These are phyloP conservation scores for Suricata suricatta DNA, from an alignment of 2,113 vertebrate genomes.

Conservation along the genomic window DNA sequence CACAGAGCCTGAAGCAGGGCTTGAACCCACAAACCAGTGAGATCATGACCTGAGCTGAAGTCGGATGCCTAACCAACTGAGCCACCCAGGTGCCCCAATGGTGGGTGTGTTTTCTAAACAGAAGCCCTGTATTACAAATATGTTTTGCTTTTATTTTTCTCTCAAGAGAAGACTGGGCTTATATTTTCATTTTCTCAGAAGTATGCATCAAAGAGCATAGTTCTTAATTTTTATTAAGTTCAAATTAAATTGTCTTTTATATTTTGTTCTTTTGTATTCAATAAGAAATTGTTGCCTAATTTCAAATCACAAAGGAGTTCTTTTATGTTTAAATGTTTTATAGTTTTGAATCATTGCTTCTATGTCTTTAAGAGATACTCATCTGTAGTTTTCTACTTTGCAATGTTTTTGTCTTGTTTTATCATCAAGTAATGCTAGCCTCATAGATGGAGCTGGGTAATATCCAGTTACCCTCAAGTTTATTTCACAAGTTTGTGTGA, in stretches of 20 bases:
- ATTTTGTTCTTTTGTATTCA: neutral
- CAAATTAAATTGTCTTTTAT: neutral
- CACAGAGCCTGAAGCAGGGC: no score
- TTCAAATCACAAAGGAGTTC: neutral
- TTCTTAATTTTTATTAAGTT: neutral
- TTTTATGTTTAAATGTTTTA: neutral
- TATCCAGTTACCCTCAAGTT: neutral
- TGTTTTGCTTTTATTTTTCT: neutral
- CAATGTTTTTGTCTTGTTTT: neutral
- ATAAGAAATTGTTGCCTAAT: neutral
- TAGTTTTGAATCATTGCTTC: neutral
- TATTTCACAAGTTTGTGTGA: neutral
- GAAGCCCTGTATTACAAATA: neutral
- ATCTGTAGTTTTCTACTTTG: neutral
- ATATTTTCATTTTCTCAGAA: neutral
- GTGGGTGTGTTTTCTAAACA: neutral
- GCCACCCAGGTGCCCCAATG: no score
- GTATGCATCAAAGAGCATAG: neutral
- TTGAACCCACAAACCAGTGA: no score
- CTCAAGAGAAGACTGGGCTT: neutral
- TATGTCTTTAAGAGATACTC: neutral
- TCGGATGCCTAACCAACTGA: no score
- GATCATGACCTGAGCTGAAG: no score
- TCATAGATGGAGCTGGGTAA: neutral
- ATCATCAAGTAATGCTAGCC: neutral